Percentiles rank a stretch among this genome's conserved stretches.
Conservation (phyloP, 2,888 invertebrate species). For the Siphlonurus alternatus region DNA sequence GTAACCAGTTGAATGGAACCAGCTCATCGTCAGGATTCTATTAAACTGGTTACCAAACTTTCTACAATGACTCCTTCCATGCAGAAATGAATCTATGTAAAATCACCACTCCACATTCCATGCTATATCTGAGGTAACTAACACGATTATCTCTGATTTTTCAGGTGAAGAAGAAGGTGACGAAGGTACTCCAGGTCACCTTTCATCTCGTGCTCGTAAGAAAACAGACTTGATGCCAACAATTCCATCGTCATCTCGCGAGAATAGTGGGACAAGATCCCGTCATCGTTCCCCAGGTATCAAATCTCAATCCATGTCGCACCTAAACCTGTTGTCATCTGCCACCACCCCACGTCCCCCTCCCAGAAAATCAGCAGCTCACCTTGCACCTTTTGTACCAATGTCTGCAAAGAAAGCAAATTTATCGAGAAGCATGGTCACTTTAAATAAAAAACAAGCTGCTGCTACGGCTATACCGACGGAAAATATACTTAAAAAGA, state of each 20-base stretch:
- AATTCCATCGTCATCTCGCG: constrained; percentile 43
- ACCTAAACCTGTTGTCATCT: constrained; percentile 67
- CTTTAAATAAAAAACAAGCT: neutral
- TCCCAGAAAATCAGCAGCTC: constrained; percentile 5
- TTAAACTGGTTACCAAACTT: too few species aligned
- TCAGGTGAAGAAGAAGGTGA: neutral
- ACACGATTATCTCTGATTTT: too few species aligned
- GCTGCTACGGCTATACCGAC: neutral
- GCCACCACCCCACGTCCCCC: constrained; percentile 21
- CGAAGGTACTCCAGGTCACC: neutral
- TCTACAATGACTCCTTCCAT: too few species aligned
- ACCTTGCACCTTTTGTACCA: neutral
- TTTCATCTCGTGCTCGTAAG: constrained; percentile 8
- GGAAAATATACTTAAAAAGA: neutral
- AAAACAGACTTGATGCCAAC: constrained; percentile 86
- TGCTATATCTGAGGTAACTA: too few species aligned
- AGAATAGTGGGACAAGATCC: constrained; percentile 21
- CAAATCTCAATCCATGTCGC: constrained; percentile 81
- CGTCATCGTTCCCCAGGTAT: constrained; percentile 45
- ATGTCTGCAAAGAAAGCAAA: neutral
- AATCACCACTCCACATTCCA: too few species aligned
- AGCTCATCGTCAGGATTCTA: too few species aligned
- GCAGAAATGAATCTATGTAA: too few species aligned
- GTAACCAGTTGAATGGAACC: too few species aligned
- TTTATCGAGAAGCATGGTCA: neutral